Base-by-base conservation (phyloP, 2,888 invertebrate genomes). In the Microplitis deprimator region DNA sequence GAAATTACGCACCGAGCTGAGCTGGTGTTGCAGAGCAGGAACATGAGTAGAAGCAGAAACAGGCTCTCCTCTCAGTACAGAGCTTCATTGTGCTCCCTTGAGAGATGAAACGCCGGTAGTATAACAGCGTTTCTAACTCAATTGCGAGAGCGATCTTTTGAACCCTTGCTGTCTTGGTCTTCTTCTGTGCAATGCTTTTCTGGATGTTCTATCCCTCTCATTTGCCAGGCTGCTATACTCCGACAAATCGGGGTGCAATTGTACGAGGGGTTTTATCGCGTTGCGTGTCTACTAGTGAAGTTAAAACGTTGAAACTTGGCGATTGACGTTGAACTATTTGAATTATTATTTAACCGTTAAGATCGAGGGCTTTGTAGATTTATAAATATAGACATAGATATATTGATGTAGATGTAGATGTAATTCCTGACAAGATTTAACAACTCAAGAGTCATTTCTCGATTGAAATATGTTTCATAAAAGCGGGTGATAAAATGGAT, bases 121-220 rank as follows among this genome's bases (percentile, higher is more conserved):
- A 70, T 75, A 77, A 77, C 77, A 69, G 68, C 75, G 39, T 73
- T 77, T 77, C 78, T 73, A 70, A 76, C 75, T 61, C 77, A 75
- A 80, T 80, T 86, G 83, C 82, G 79, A 82, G 79, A 79, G 80
- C 82, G 84, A 86, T 85, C 84, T 86, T 84, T 83, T 60, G 41
- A 60, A 77, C 74, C 60, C 60, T 50, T 68, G 16, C 60, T 60
- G 61, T 68, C 65, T 62, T 60, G 17, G 39, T 39, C 17, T 71
- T 41, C 17, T 17, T 61, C 29, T 69, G 73, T 2, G 50, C 13
- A 8, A 13, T 50, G 50, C 8, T 50, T 50, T 50, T 50, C 50
- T 13, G 50, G 3, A 50, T 50, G 10, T 13, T 13, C 50, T 50
- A 13, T 50, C 50, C 13, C 50, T 50, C 50, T 13, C 50, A 50